These are phyloP conservation scores for Apteryx owenii DNA, from an alignment of 2,113 vertebrate species.

Conservation along the genomic window DNA sequence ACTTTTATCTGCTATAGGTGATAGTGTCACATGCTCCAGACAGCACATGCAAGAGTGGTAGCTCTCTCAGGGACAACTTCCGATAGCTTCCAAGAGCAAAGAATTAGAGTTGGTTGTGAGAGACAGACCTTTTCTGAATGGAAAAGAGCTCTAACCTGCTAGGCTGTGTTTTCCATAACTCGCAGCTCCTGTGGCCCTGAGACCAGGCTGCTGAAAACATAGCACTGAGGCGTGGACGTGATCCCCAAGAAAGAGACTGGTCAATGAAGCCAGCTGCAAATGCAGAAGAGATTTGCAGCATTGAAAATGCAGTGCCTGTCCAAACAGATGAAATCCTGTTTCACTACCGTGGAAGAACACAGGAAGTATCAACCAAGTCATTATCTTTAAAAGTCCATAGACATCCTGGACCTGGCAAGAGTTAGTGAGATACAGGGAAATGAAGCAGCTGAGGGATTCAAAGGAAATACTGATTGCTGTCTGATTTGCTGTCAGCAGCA, in stretches of 20 bases:
- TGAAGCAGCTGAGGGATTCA: too few relatives aligned
- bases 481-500: too few relatives aligned
- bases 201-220: neutral
- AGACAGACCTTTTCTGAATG: neutral
- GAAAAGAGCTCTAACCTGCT: neutral
- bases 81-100: neutral
- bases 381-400: neutral
- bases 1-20: neutral
- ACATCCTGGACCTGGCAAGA: neutral
- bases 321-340: neutral
- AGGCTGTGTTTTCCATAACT: neutral
- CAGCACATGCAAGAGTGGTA: neutral
- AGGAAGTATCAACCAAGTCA: neutral
- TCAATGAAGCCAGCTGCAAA: neutral
- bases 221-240: neutral
- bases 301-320: neutral
- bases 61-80: neutral
- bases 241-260: neutral
- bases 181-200: neutral
- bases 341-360: rapidly evolving
- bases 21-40: neutral
- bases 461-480: neutral
- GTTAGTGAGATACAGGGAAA: neutral
- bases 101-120: neutral
- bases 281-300: neutral